Percentiles rank a stretch among this genome's conserved stretches.
phyloP scores from a whole-genome alignment of 1,140 invertebrate species.

The Drosophila willistoni region DNA sequence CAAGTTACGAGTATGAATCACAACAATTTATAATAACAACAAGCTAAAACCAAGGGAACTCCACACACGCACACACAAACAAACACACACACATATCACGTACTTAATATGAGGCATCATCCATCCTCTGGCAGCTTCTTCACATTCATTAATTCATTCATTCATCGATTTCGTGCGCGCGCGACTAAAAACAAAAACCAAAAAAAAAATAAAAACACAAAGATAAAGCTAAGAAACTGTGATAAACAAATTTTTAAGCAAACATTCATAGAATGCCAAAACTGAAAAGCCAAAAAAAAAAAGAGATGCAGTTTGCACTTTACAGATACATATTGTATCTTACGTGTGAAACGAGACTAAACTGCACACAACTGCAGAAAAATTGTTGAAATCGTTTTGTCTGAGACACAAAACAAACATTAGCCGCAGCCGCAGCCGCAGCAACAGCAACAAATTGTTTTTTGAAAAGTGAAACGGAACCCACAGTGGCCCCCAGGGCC shows the following conservation, averaged over 20 bases:
- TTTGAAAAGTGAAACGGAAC: slow-evolving; percentile 77
- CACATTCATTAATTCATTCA: slow-evolving; percentile 39
- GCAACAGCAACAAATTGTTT: slow-evolving; percentile 42
- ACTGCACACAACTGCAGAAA: slow-evolving; percentile 44
- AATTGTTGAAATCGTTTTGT: slow-evolving; percentile 46
- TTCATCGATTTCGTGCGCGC: slow-evolving; percentile 73
- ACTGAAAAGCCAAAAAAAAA: not conserved
- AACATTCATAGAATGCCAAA: slow-evolving; percentile 44
- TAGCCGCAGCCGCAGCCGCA: slow-evolving; percentile 16
- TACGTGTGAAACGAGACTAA: slow-evolving; percentile 75
- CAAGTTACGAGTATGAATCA: slow-evolving; percentile 60
- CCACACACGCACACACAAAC: slow-evolving; percentile 39
- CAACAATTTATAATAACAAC: slow-evolving; percentile 27
- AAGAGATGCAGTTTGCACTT: slow-evolving; percentile 23
- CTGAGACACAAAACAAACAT: slow-evolving; percentile 26
- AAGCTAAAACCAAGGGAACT: slow-evolving; percentile 64
- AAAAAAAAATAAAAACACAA: no score
- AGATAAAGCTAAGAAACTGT: slow-evolving; percentile 22
- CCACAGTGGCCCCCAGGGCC: slow-evolving; percentile 53
- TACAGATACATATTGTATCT: slow-evolving; percentile 38
- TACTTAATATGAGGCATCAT: not conserved
- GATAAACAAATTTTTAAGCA: slow-evolving; percentile 65
- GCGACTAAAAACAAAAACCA: slow-evolving; percentile 56
- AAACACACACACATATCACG: not conserved
- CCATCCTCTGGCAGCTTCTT: not conserved